phyloP scores from a whole-genome alignment of 2,888 invertebrate genomes.

The Chelonus formosanus region DNA sequence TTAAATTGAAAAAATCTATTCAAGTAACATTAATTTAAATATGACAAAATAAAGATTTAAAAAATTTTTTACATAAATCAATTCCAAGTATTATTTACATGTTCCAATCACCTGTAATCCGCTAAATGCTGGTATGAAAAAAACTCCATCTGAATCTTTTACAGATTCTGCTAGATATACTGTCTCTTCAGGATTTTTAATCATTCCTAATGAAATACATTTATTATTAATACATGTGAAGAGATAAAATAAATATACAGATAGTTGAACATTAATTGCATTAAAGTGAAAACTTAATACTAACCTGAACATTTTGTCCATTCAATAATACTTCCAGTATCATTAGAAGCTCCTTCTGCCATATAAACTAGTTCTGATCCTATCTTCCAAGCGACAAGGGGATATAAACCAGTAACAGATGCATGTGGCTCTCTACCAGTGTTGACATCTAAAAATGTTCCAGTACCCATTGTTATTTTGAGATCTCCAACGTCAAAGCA shows the following conservation, averaged over 20 bases:
- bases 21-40: too few relatives aligned
- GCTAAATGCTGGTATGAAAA: conserved; percentile 89
- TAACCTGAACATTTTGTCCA: conserved; percentile 83
- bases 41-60: too few relatives aligned
- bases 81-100: too few relatives aligned
- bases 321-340: conserved; percentile 86
- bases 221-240: too few relatives aligned
- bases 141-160: conserved; percentile 74
- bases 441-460: conserved; percentile 87
- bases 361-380: conserved; percentile 73
- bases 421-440: conserved; percentile 81
- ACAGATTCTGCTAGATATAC: conserved; percentile 75
- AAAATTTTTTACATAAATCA: too few relatives aligned
- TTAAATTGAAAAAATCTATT: too few relatives aligned
- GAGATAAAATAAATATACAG: too few relatives aligned
- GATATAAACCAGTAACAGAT: conserved; percentile 86
- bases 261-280: too few relatives aligned
- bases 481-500: conserved; percentile 81
- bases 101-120: conserved; percentile 77
- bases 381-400: conserved; percentile 87
- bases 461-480: conserved; percentile 91
- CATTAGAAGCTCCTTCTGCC: conserved; percentile 87
- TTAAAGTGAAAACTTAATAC: too few relatives aligned
- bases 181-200: conserved; percentile 73
- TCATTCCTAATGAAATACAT: conserved; percentile 67